Conservation (phyloP, 2,797 vertebrate species). For the Arrhamphus sclerolepis region DNA sequence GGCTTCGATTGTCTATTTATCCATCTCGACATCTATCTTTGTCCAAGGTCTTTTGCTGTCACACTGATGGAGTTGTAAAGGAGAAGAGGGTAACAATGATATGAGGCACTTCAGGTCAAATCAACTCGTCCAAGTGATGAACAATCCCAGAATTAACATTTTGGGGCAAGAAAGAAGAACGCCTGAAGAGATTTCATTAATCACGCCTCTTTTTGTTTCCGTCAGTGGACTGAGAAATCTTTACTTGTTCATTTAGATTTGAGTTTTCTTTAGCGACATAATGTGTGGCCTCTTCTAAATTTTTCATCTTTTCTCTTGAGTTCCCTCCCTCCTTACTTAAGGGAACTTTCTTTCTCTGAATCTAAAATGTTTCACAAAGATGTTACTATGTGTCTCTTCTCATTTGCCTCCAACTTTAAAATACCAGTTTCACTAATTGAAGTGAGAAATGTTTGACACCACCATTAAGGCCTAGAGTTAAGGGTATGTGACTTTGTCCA, state of each 20-base stretch:
- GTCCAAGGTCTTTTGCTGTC: constrained; percentile 46
- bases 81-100: constrained; percentile 46
- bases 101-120: constrained; percentile 41
- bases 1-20: constrained; percentile 52
- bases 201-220: constrained; percentile 47
- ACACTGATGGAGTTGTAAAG: constrained; percentile 38
- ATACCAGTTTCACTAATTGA: background rate
- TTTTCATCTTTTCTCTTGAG: background rate
- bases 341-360: background rate
- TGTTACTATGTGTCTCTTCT: background rate
- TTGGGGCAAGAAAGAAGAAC: constrained; percentile 40
- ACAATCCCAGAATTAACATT: constrained; percentile 60
- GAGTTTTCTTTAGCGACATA: background rate
- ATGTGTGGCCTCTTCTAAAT: too few relatives aligned
- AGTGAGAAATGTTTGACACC: background rate
- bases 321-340: background rate
- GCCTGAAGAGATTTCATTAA: constrained; percentile 64
- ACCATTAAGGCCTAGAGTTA: background rate
- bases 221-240: constrained; percentile 30
- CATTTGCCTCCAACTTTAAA: background rate
- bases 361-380: background rate
- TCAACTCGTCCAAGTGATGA: constrained; percentile 48
- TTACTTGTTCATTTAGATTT: constrained; percentile 18
- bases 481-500: too few relatives aligned
- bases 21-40: constrained; percentile 57